These are phyloP conservation scores for Apis florea DNA, from an alignment of 1,140 invertebrate genomes.

Conservation along the genomic window DNA sequence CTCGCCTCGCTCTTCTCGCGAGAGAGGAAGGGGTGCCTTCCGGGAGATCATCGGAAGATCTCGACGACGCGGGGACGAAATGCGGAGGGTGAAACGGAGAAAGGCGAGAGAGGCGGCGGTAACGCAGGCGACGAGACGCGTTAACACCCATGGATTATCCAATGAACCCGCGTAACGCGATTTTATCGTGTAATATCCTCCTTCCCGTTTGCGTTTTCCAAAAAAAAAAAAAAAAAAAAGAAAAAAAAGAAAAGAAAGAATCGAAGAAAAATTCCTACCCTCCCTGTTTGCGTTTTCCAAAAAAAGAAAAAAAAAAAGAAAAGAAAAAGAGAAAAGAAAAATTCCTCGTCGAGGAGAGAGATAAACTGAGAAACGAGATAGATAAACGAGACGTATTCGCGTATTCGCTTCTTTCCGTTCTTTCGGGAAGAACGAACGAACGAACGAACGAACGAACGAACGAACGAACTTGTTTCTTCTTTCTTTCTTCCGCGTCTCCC, in stretches of 20 bases:
- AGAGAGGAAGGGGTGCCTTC: constrained; percentile 70
- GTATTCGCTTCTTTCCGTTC: too few relatives aligned
- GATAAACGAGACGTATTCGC: too few relatives aligned
- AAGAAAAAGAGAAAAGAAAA: too few relatives aligned
- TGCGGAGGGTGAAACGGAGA: constrained; percentile 8
- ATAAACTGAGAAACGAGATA: too few relatives aligned
- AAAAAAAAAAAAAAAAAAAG: not conserved
- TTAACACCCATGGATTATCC: constrained; percentile 79
- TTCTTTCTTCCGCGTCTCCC: too few relatives aligned
- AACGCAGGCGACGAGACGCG: constrained; percentile 55
- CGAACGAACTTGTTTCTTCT: too few relatives aligned
- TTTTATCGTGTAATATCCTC: constrained; percentile 59
- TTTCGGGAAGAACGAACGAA: too few relatives aligned
- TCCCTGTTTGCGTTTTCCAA: too few relatives aligned
- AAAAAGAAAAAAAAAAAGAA: too few relatives aligned
- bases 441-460: too few relatives aligned
- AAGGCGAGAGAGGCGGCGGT: constrained; percentile 15
- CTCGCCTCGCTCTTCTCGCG: constrained; percentile 41
- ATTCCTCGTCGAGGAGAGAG: too few relatives aligned
- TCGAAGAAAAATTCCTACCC: not conserved
- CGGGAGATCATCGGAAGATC: constrained; percentile 77
- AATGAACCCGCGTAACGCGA: constrained; percentile 76
- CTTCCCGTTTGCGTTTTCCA: not conserved
- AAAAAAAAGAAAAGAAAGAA: not conserved
- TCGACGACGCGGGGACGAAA: constrained; percentile 62